A percentile compares a stretch with the other conserved stretches of the same genome.
These are phyloP conservation scores for Amblyopsis hoosieri DNA, from an alignment of 2,797 vertebrate genomes.

Conservation along the genomic window DNA sequence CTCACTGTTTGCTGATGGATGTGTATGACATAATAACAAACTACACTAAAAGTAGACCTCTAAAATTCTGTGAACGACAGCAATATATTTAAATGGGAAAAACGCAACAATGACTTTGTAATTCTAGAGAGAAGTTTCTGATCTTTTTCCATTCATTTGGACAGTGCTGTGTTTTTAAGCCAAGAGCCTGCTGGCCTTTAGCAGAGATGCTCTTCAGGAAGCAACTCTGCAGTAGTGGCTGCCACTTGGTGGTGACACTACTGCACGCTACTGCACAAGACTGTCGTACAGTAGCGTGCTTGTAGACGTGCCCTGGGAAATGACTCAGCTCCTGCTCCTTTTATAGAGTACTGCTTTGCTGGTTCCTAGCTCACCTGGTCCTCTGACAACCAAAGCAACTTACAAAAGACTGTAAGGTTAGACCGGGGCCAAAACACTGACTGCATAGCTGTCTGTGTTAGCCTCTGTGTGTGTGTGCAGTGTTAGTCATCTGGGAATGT, in stretches of 20 bases:
- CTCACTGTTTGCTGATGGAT: too few species aligned
- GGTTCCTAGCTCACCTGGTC: slow-evolving; percentile 5
- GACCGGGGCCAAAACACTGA: slow-evolving; percentile 26
- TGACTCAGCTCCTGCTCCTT: slow-evolving; percentile 27
- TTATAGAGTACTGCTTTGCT: background rate
- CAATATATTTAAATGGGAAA: too few species aligned
- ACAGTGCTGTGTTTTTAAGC: too few species aligned
- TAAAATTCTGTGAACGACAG: too few species aligned
- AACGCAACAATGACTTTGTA: too few species aligned
- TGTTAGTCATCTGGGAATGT: slow-evolving; percentile 1
- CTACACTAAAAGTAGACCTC: too few species aligned
- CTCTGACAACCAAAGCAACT: slow-evolving; percentile 40
- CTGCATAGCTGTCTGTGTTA: slow-evolving; percentile 21
- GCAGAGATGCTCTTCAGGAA: too few species aligned
- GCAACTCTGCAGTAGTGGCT: too few species aligned
- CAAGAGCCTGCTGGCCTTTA: too few species aligned
- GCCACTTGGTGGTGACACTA: slow-evolving; percentile 19
- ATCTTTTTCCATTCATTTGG: too few species aligned
- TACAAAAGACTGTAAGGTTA: slow-evolving; percentile 29
- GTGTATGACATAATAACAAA: too few species aligned
- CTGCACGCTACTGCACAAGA: slow-evolving; percentile 52
- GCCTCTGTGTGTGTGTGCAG: background rate
- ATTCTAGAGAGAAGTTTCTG: too few species aligned
- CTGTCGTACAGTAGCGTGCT: slow-evolving; percentile 43
- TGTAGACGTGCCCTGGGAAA: slow-evolving; percentile 20